phyloP scores from a whole-genome alignment of 2,113 vertebrate genomes.

The Glaucomys volans region DNA sequence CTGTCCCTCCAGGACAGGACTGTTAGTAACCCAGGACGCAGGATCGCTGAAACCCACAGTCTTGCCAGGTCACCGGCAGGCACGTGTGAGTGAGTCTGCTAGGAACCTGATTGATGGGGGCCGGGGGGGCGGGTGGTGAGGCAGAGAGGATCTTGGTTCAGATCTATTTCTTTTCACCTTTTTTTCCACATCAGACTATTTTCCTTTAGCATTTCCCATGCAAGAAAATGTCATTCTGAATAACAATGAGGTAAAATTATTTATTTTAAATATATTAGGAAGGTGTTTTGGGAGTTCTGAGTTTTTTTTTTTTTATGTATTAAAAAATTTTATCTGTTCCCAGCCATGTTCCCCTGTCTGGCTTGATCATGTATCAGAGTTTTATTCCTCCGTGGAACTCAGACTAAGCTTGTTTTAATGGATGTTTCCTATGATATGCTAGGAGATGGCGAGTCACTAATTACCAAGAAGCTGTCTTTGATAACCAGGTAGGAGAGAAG shows the following conservation, averaged over 20 bases:
- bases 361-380: neutral
- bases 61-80: neutral
- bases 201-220: neutral
- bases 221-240: neutral
- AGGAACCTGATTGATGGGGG: neutral
- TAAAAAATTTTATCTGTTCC: neutral
- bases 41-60: accelerated
- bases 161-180: neutral
- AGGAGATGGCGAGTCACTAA: slow-evolving; percentile 27
- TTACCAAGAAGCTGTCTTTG: slow-evolving; percentile 58
- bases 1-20: neutral
- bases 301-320: slow-evolving; percentile 2
- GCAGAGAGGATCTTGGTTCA: neutral
- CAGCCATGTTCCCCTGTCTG: neutral
- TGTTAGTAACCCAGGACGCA: neutral
- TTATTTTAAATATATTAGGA: slow-evolving; percentile 17
- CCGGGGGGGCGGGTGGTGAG: too few species aligned
- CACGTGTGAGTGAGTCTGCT: accelerated
- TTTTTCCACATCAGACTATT: neutral
- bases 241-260: neutral
- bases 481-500: neutral
- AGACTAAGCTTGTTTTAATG: slow-evolving; percentile 57
- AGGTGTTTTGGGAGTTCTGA: neutral
- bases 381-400: neutral
- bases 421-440: slow-evolving; percentile 5